A percentile compares a stretch with the other conserved stretches of the same genome.
Conservation (phyloP, 2,797 vertebrate genomes). For the Smutsia temminckii region DNA sequence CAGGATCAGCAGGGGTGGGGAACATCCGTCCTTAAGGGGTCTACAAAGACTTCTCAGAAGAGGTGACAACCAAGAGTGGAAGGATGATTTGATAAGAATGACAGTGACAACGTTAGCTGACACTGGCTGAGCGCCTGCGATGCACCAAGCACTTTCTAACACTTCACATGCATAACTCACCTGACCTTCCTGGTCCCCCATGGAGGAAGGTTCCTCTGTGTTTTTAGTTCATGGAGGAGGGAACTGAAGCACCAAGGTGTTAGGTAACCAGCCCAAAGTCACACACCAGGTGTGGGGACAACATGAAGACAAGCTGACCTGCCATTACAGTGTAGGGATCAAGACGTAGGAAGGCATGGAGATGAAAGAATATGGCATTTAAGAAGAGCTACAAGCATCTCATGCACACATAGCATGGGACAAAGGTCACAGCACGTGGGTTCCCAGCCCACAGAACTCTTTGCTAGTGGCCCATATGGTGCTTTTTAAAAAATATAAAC, state of each 20-base stretch:
- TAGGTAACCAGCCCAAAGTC: background rate
- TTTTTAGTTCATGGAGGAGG: background rate
- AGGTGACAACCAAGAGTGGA: background rate
- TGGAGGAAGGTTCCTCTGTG: background rate
- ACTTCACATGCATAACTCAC: fast-evolving
- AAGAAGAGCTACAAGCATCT: fast-evolving
- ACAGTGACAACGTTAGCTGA: too few species aligned
- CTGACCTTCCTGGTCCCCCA: fast-evolving
- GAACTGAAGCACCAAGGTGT: background rate
- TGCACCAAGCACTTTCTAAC: background rate
- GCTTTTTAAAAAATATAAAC: background rate
- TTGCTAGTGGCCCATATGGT: background rate
- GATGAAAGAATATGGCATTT: fast-evolving
- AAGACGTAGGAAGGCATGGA: fast-evolving
- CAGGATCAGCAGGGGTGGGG: background rate
- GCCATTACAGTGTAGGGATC: fast-evolving
- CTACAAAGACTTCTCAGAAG: background rate
- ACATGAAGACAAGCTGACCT: background rate
- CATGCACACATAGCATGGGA: fast-evolving
- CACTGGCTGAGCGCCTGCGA: fast-evolving
- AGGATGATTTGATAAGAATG: background rate
- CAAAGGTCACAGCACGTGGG: background rate
- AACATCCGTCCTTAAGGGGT: background rate
- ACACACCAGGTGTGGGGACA: fast-evolving
- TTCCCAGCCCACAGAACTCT: background rate